A percentile compares a stretch with the other conserved stretches of the same genome.
Conservation (phyloP, 2,797 vertebrate genomes). For the Eutrigla gurnardus region DNA sequence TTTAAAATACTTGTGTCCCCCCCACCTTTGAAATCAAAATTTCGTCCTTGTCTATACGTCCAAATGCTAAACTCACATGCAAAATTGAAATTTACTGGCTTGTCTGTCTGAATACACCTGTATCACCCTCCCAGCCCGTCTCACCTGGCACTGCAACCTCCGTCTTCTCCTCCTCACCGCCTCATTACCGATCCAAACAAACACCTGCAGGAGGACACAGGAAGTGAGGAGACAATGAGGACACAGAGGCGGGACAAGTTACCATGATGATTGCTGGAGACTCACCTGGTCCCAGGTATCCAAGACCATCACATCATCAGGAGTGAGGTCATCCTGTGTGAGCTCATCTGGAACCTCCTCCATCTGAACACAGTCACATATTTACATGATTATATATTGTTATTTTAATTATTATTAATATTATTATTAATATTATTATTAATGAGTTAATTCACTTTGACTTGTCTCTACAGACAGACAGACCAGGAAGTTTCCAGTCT, state of each 20-base stretch:
- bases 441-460: no score
- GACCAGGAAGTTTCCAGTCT: conserved; percentile 74
- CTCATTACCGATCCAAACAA: conserved; percentile 49
- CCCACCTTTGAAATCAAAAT: no score
- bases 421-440: no score
- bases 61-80: no score
- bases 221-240: not conserved
- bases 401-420: no score
- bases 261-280: not conserved
- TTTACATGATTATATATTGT: no score
- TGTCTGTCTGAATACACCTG: no score
- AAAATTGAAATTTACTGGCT: no score
- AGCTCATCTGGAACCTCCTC: conserved; percentile 82
- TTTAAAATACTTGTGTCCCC: no score
- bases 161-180: conserved; percentile 23
- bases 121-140: not conserved
- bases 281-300: conserved; percentile 80
- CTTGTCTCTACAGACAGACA: not conserved
- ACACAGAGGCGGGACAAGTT: not conserved
- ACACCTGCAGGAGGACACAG: conserved; percentile 37
- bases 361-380: conserved; percentile 77
- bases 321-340: conserved; percentile 75
- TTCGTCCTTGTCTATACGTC: no score
- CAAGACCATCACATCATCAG: conserved; percentile 82
- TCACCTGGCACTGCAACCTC: conserved; percentile 22